phyloP scores from a whole-genome alignment of 2,113 vertebrate genomes.

The Colaptes auratus region DNA sequence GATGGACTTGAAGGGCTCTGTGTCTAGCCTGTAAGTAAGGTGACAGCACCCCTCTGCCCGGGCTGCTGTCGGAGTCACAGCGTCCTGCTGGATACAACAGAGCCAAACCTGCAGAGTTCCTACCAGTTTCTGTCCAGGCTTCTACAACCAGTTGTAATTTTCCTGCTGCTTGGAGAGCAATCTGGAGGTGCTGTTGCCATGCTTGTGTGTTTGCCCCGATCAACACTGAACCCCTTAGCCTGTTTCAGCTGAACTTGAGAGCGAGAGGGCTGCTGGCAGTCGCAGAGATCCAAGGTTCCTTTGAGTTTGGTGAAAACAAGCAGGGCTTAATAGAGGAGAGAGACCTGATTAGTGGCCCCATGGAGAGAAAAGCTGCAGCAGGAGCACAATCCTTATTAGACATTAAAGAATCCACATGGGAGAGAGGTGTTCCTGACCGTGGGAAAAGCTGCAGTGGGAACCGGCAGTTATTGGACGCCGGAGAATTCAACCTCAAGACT shows the following conservation, averaged over 20 bases:
- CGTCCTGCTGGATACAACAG: neutral
- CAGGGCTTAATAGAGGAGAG: conserved; percentile 45
- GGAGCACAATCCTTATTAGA: conserved; percentile 63
- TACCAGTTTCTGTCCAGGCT: neutral
- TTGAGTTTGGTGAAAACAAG: conserved; percentile 46
- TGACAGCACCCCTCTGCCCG: neutral
- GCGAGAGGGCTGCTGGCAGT: neutral
- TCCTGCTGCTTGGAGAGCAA: neutral
- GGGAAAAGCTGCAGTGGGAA: conserved; percentile 70
- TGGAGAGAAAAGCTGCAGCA: conserved; percentile 63
- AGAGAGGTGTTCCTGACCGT: conserved; percentile 69
- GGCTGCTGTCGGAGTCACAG: neutral
- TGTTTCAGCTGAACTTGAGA: neutral
- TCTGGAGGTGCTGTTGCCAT: neutral
- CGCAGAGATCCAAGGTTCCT: neutral
- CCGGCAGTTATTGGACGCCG: conserved; percentile 42
- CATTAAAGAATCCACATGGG: conserved; percentile 71
- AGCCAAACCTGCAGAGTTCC: neutral
- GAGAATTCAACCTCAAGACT: conserved; percentile 58
- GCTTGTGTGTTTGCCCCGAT: neutral
- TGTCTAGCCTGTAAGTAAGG: neutral
- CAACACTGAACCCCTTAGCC: neutral
- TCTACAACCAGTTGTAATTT: neutral
- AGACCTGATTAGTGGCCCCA: conserved; percentile 62
- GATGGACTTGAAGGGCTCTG: neutral